These are phyloP conservation scores for Noctua comes DNA, from an alignment of 2,888 invertebrate genomes.

Conservation along the genomic window DNA sequence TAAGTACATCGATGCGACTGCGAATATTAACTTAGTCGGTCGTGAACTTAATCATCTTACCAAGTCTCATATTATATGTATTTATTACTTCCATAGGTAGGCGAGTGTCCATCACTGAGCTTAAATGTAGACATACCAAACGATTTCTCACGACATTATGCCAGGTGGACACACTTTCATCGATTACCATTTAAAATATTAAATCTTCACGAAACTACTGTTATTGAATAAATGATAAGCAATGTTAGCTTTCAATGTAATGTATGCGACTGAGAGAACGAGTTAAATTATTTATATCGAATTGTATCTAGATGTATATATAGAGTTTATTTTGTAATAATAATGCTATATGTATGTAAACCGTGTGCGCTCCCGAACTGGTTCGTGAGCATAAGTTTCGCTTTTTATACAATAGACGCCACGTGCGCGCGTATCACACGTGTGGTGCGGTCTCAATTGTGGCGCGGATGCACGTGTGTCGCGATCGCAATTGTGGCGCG, in stretches of 20 bases:
- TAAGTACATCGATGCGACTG: background rate
- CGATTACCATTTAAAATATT: slow-evolving; percentile 44
- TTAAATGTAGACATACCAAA: background rate
- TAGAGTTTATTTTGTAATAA: slow-evolving; percentile 81
- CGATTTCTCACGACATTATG: background rate
- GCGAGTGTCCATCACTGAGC: background rate
- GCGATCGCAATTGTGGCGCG: no score
- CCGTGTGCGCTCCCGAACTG: slow-evolving; percentile 39
- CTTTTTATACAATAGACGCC: slow-evolving; percentile 31
- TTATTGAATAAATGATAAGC: slow-evolving; percentile 37
- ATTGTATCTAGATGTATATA: slow-evolving; percentile 76
- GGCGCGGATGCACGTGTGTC: no score
- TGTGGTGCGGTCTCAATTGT: no score
- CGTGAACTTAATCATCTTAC: slow-evolving; percentile 34
- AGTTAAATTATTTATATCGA: slow-evolving; percentile 69
- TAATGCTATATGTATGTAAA: slow-evolving; percentile 68
- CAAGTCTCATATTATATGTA: slow-evolving; percentile 18
- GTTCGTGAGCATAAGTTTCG: slow-evolving; percentile 53
- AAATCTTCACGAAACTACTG: slow-evolving; percentile 31
- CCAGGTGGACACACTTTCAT: slow-evolving; percentile 1
- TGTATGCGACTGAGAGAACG: slow-evolving; percentile 57
- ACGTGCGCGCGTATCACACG: background rate
- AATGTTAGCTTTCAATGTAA: slow-evolving; percentile 57
- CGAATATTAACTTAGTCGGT: slow-evolving; percentile 28
- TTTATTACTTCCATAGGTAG: slow-evolving; percentile 4